Evolutionary conservation across 2,797 vertebrate species (phyloP).

Genomic region (Bradypus variegatus): DNA sequence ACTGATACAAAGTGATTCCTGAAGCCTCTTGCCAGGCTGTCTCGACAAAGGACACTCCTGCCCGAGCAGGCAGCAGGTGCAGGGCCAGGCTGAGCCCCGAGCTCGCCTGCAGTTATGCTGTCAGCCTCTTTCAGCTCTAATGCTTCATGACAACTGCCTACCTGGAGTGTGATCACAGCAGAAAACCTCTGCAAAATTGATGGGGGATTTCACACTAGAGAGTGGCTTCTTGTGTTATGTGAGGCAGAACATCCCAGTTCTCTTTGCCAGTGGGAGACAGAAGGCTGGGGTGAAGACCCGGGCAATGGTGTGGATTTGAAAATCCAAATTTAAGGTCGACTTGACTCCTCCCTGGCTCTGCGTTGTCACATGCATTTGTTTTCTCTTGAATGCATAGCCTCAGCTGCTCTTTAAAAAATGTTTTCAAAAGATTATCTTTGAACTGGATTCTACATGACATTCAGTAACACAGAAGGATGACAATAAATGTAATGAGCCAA

Average conservation of each 20-base stretch:
- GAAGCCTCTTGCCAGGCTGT: slow-evolving; percentile 65
- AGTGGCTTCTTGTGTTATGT: slow-evolving; percentile 47
- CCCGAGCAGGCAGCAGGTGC: slow-evolving; percentile 75
- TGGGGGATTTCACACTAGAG: slow-evolving; percentile 59
- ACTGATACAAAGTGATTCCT: slow-evolving; percentile 71
- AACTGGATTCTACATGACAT: background rate
- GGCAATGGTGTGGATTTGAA: slow-evolving; percentile 1
- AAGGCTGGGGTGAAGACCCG: slow-evolving; percentile 42
- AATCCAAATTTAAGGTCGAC: background rate
- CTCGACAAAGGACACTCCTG: slow-evolving; percentile 65
- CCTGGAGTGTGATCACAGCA: slow-evolving; percentile 72
- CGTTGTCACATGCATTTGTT: slow-evolving; percentile 20
- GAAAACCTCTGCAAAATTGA: slow-evolving; percentile 77
- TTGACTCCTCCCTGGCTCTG: background rate
- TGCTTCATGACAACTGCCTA: slow-evolving; percentile 85
- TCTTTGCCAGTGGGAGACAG: slow-evolving; percentile 47
- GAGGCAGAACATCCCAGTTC: slow-evolving; percentile 1
- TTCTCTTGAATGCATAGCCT: background rate
- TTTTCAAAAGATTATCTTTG: background rate
- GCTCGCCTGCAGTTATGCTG: slow-evolving; percentile 77
- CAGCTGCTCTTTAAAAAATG: background rate
- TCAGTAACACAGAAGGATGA: slow-evolving; percentile 3
- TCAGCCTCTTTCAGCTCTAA: slow-evolving; percentile 75
- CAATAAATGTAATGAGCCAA: background rate
- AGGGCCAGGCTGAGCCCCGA: slow-evolving; percentile 73